Evolutionary conservation across 1,140 invertebrate species (phyloP).

Genomic region (Cherax destructor): DNA sequence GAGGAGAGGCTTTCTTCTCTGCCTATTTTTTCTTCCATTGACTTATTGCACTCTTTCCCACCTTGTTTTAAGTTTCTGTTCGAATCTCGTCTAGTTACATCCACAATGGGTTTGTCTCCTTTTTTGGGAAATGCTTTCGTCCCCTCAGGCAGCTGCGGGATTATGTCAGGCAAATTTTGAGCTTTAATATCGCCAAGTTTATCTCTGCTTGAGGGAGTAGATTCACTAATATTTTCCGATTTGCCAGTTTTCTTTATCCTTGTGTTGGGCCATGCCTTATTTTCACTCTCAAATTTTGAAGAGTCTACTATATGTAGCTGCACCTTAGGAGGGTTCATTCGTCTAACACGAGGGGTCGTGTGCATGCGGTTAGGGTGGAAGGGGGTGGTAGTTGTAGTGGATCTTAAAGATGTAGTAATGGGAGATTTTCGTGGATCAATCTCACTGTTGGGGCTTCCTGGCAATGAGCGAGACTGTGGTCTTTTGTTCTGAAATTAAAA

Average conservation of each 20-base stretch:
- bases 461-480: too few relatives aligned
- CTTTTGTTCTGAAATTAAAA: too few relatives aligned
- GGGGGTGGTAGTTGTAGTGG: too few relatives aligned
- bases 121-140: not conserved
- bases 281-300: too few relatives aligned
- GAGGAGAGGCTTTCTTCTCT: not conserved
- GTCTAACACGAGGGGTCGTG: too few relatives aligned
- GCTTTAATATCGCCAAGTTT: not conserved
- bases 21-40: not conserved
- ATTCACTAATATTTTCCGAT: not conserved
- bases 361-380: too few relatives aligned
- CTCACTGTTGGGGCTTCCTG: too few relatives aligned
- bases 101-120: not conserved
- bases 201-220: not conserved
- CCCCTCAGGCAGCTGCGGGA: not conserved
- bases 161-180: not conserved
- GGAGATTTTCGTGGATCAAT: too few relatives aligned
- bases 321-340: too few relatives aligned
- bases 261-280: not conserved
- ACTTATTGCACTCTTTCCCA: not conserved
- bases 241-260: not conserved
- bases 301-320: too few relatives aligned
- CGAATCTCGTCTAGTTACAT: not conserved
- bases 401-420: too few relatives aligned
- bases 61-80: not conserved